Evolutionary conservation across 2,113 vertebrate species (phyloP).

Genomic region (Ammodytes dubius): DNA sequence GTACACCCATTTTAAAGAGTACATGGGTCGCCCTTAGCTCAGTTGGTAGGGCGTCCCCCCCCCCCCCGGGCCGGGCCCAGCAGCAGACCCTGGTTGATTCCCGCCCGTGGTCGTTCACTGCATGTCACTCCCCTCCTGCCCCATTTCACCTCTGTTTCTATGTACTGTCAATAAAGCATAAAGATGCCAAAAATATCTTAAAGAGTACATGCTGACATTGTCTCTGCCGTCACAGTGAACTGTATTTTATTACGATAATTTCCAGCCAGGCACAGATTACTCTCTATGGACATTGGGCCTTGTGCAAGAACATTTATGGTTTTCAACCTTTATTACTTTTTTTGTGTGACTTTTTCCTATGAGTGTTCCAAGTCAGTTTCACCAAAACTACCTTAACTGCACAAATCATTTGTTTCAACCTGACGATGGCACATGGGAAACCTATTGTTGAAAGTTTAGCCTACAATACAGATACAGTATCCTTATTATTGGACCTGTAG

Average conservation of each 20-base stretch:
- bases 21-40: background rate
- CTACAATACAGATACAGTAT: background rate
- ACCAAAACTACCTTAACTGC: background rate
- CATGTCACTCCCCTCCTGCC: too few relatives aligned
- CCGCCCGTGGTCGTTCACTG: too few relatives aligned
- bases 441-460: background rate
- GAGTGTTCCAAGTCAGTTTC: background rate
- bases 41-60: too few relatives aligned
- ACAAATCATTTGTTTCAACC: background rate
- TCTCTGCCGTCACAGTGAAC: background rate
- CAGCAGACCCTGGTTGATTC: too few relatives aligned
- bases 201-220: background rate
- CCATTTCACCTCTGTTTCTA: too few relatives aligned
- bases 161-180: too few relatives aligned
- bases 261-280: background rate
- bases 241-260: background rate
- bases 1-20: background rate
- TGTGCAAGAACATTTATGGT: background rate
- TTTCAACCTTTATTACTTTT: background rate
- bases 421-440: background rate
- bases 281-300: background rate
- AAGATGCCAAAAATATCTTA: too few relatives aligned
- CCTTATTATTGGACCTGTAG: conserved; percentile 3
- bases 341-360: background rate
- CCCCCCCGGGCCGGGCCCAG: too few relatives aligned